phyloP scores from a whole-genome alignment of 1,140 invertebrate species.

The Nephotettix cincticeps region DNA sequence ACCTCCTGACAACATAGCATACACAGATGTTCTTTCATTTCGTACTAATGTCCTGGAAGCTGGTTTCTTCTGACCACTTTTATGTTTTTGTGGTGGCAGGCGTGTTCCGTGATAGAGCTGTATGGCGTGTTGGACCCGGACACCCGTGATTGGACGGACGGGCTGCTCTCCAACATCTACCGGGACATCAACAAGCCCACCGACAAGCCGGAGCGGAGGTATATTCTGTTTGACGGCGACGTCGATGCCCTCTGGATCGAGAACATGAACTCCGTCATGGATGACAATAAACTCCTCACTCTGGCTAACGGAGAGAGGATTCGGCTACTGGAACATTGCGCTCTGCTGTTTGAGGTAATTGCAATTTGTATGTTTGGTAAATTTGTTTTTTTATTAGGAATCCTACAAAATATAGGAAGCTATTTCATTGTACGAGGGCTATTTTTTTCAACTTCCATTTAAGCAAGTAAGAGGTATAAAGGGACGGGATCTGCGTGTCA shows the following conservation, averaged over 20 bases:
- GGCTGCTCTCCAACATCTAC: slow-evolving; percentile 86
- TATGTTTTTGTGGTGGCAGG: slow-evolving; percentile 53
- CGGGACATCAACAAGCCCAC: slow-evolving; percentile 80
- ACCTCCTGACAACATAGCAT: too few relatives aligned
- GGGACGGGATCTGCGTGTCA: too few relatives aligned
- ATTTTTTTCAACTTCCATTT: too few relatives aligned
- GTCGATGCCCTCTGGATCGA: slow-evolving; percentile 93
- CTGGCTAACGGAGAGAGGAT: slow-evolving; percentile 90
- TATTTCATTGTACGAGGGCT: too few relatives aligned
- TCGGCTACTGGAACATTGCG: slow-evolving; percentile 75
- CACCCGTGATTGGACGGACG: slow-evolving; percentile 90
- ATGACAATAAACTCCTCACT: slow-evolving; percentile 87
- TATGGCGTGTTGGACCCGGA: slow-evolving; percentile 85
- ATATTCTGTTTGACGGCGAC: slow-evolving; percentile 90
- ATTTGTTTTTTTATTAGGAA: too few relatives aligned
- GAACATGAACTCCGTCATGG: slow-evolving; percentile 97
- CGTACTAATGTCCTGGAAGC: not conserved
- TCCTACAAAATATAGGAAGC: too few relatives aligned
- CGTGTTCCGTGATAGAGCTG: slow-evolving; percentile 82
- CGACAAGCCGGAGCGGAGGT: slow-evolving; percentile 67
- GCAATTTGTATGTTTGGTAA: not conserved
- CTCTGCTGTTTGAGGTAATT: slow-evolving; percentile 80
- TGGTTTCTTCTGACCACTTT: not conserved
- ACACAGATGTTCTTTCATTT: not conserved
- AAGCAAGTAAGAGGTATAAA: too few relatives aligned